Percentiles rank a stretch among this genome's conserved stretches.
Conservation (phyloP, 2,888 invertebrate genomes). For the Agrenia bidenticulata region DNA sequence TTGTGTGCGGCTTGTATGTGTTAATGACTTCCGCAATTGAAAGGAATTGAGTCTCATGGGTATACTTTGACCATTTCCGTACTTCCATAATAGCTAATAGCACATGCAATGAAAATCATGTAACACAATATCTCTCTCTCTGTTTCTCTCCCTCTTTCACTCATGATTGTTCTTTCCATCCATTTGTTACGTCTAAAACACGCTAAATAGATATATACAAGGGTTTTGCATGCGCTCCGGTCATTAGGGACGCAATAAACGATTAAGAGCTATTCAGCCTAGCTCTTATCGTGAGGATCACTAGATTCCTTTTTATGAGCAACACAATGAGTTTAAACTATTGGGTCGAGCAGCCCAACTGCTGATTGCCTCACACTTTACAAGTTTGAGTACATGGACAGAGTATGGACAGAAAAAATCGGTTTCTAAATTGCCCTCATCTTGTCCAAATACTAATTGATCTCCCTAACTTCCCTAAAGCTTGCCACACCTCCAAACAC, state of each 20-base stretch:
- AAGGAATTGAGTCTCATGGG: conserved; percentile 43
- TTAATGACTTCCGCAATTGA: conserved; percentile 52
- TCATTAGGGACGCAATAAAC: conserved; percentile 52
- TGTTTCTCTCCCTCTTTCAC: conserved; percentile 14
- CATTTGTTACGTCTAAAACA: conserved; percentile 26
- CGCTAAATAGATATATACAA: conserved; percentile 36
- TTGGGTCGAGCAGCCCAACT: conserved; percentile 17
- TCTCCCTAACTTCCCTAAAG: conserved; percentile 30
- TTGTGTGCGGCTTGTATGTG: conserved; percentile 38
- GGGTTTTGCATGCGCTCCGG: conserved; percentile 49
- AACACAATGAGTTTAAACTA: conserved; percentile 35
- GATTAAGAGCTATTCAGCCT: conserved; percentile 51
- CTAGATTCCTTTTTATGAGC: conserved; percentile 43
- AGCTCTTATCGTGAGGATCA: conserved; percentile 49
- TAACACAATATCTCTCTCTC: conserved; percentile 19
- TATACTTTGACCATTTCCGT: conserved; percentile 51
- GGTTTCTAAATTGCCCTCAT: conserved; percentile 38
- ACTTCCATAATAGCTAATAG: neutral
- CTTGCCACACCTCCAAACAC: conserved; percentile 23
- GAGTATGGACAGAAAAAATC: neutral
- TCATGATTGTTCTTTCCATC: conserved; percentile 24
- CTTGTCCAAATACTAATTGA: conserved; percentile 45
- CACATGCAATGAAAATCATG: conserved; percentile 7
- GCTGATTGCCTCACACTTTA: conserved; percentile 21
- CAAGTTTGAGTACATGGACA: neutral